Evolutionary conservation across 2,888 invertebrate species (phyloP), one percentile per base, ranked within the genome.

Genomic region (Temnothorax ravouxi): DNA sequence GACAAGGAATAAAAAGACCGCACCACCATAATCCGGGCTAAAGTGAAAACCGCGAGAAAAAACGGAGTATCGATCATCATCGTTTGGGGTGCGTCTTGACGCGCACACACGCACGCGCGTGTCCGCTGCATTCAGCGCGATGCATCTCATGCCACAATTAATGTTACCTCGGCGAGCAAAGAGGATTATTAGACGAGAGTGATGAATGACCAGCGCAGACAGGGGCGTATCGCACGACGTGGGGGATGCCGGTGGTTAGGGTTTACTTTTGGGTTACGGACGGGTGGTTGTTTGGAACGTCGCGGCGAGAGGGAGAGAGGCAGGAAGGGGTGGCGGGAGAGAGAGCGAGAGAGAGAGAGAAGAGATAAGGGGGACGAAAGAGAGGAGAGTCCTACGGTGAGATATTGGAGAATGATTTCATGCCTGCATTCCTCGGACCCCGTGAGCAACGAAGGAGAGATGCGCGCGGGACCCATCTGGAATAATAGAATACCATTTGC

Each of bases 401-500:
- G 92, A 93, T 92, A 93, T 92, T 88, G 91, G 90, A 91, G 93
- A 93, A 94, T 92, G 92, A 94, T 94, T 94, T 92, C 92, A 92
- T 92, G 92, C 91, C 89, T 91, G 91, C 94, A 94, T 94, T 94
- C 94, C 92, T 74, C 83, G 86, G 75, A 34, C 38, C 83, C 62
- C 83, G 83, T 83, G 84, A 88, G 79, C 84, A 85, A 83, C 84
- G 84, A 79, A 76, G 64, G 77, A 59, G 88, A 86, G 91, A 88
- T 86, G 87, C 85, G 84, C 84, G 82, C 85, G 91, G 90, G 77
- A 88, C 91, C 92, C 93, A 94, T 93, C 93, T 94, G 93, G 93
- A 93, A 94, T 94, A 94, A 94, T 94, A 93, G 94, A 94, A 94
- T 94, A 93, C 94, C 93, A 93, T 94, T 94, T 94, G 93, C 93